Conservation (phyloP, 2,797 vertebrate species). For the Spinus olivaceus region DNA sequence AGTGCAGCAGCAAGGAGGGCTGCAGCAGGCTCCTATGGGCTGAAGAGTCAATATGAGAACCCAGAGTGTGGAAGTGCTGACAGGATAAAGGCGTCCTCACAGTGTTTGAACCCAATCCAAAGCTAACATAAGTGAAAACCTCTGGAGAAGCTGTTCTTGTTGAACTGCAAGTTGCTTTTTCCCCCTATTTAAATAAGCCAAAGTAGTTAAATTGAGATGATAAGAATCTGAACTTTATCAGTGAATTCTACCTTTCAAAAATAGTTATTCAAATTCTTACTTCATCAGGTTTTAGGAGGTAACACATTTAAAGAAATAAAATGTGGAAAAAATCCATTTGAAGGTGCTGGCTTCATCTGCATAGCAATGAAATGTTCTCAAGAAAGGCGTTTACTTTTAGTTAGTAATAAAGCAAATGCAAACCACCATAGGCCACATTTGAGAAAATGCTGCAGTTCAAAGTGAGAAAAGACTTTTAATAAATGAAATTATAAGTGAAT, state of each 20-base stretch:
- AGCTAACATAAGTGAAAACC: conserved; percentile 43
- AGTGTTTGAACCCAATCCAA: conserved; percentile 17
- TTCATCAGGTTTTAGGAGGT: conserved; percentile 45
- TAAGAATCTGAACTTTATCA: conserved; percentile 58
- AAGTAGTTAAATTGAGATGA: conserved; percentile 38
- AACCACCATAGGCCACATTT: conserved; percentile 47
- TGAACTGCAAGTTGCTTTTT: not conserved
- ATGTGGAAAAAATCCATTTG: not conserved
- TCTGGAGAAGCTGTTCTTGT: conserved; percentile 43
- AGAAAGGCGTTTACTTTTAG: conserved; percentile 44
- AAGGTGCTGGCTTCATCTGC: conserved; percentile 34
- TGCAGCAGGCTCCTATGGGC: not conserved
- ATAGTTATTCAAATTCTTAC: conserved; percentile 61
- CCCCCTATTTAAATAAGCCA: conserved; percentile 21
- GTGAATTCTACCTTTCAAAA: conserved; percentile 47
- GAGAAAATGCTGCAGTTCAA: conserved; percentile 41
- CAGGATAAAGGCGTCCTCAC: conserved; percentile 31
- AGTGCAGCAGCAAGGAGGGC: not conserved
- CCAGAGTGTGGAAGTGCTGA: conserved; percentile 8
- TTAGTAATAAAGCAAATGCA: conserved; percentile 47
- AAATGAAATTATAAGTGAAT: conserved; percentile 11
- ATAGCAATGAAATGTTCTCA: conserved; percentile 45
- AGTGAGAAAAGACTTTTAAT: conserved; percentile 44
- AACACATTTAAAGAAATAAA: conserved; percentile 27
- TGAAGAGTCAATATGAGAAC: not conserved